Percentiles rank a stretch among this genome's conserved stretches.
Evolutionary conservation across 2,113 vertebrate species (phyloP).

Genomic region (Macaca nemestrina): DNA sequence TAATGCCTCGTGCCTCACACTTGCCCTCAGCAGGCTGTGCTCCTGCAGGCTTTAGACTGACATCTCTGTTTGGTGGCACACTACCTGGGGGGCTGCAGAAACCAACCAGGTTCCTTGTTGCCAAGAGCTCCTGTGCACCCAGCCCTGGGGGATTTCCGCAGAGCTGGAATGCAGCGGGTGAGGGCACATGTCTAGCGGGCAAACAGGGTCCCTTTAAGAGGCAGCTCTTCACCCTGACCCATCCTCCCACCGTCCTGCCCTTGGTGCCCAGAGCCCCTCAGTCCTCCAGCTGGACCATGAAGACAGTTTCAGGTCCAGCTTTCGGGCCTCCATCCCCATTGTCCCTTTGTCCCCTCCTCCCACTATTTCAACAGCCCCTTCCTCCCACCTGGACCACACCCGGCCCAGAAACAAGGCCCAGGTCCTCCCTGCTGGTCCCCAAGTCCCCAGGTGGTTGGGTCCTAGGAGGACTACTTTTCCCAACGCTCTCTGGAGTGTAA

Average conservation of each 20-base stretch:
- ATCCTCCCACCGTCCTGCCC: neutral
- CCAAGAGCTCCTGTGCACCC: neutral
- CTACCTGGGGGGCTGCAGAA: neutral
- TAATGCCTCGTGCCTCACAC: neutral
- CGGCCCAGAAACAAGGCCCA: neutral
- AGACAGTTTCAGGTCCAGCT: neutral
- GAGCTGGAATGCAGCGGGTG: neutral
- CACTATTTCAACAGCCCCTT: neutral
- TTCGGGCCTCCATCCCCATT: neutral
- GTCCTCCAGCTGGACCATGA: neutral
- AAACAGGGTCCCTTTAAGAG: slow-evolving; percentile 56
- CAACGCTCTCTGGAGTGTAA: neutral
- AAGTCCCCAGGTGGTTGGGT: neutral
- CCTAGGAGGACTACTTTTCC: neutral
- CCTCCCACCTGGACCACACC: neutral
- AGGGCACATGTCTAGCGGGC: neutral
- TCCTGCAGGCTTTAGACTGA: neutral
- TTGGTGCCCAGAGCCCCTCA: neutral
- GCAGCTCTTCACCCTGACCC: neutral
- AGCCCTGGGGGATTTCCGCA: neutral
- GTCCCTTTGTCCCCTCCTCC: neutral
- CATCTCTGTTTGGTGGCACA: neutral
- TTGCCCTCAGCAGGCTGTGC: neutral
- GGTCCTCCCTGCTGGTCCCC: neutral
- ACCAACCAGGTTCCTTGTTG: neutral